Evolutionary conservation across 2,888 invertebrate species (phyloP), one percentile per base, ranked within the genome.

Genomic region (Mythimna loreyi): DNA sequence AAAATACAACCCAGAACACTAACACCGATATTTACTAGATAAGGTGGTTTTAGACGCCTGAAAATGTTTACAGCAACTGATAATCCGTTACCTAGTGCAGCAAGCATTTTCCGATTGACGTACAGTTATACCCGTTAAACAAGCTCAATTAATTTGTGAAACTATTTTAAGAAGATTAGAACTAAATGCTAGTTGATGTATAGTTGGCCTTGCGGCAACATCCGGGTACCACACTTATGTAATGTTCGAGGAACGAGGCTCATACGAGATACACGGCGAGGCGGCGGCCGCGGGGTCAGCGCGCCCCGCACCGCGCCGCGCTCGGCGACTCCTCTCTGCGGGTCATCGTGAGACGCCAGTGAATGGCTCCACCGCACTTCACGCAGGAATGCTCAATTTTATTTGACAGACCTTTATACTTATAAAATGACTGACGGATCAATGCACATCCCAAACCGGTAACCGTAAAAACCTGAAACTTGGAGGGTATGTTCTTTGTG

Each of bases 161-260:
- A 59, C 50, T 68, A 56, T 59, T 67, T 81, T 65, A 64, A 79
- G 74, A 83, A 75, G 81, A 83, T 75, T 91, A 87, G 86, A 89
- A 70, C 73, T 72, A 85, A 85, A 88, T 86, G 82, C 82, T 86
- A 83, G 79, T 79, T 79, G 74, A 78, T 83, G 85, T 90, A 91
- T 80, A 78, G 83, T 78, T 90, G 92, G 91, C 93, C 93, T 94
- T 93, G 93, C 76, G 82, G 83, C 82, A 81, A 91, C 87, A 93
- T 94, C 94, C 94, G 94, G 94, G 94, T 94, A 85, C 87, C 81
- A 89, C 83, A 78, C 88, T 94, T 94, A 94, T 91, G 88, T 91
- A 92, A 93, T 83, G 78, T 81, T 79, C 84, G 86, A 87, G 86
- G 88, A 89, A 83, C 85, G 84, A 85, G 79, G 78, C 81, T 78